Base-by-base conservation (phyloP, 1,140 invertebrate genomes). In the Ostrea edulis region DNA sequence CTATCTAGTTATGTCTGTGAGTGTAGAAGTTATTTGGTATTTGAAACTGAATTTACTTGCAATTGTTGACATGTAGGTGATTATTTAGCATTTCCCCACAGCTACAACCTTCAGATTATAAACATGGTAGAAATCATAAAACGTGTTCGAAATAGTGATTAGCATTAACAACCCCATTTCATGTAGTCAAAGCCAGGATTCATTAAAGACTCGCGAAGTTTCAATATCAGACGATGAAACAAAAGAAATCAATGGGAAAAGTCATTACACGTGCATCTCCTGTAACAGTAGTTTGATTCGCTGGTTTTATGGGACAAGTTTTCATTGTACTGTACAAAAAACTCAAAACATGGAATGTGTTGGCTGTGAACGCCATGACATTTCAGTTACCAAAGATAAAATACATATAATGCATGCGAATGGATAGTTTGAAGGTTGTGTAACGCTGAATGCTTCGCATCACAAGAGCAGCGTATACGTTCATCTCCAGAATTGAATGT, bases 401-500 rank as follows among this genome's bases (percentile, higher is more conserved):
- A 77, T 77, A 77, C 68, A 77, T 77, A 25, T 77, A 77, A 77
- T 77, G 68, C 68, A 77, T 77, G 68, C 68, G 68, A 77, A 77
- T 29, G 22, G 68, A 35, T 77, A 77, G 14, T 77, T 29, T 25
- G 5, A 77, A 25, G 29, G 68, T 77, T 77, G 29, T 35, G 25
- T 77, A 77, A 77, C 25, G 25, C 68, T 35, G 68, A 35, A 25
- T 77, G 68, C 29, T 17, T 77, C 68, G 68, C 35, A 14, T 77
- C 68, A 35, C 68, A 29, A 71, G 68, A 77, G 68, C 11, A 62
- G n/a, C 55, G 20, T 17, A 62, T 29, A 12, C 22, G 25, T 9
- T 44, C 25, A 77, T 14, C 68, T 77, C 68, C 22, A 14, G 68
- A 77, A 77, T 25, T 29, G 65, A 71, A 71, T 29, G 0, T 25